A percentile compares a stretch with the other conserved stretches of the same genome.
Evolutionary conservation across 1,140 invertebrate genomes (phyloP).

Genomic region (Pygmarrhopalites habei): DNA sequence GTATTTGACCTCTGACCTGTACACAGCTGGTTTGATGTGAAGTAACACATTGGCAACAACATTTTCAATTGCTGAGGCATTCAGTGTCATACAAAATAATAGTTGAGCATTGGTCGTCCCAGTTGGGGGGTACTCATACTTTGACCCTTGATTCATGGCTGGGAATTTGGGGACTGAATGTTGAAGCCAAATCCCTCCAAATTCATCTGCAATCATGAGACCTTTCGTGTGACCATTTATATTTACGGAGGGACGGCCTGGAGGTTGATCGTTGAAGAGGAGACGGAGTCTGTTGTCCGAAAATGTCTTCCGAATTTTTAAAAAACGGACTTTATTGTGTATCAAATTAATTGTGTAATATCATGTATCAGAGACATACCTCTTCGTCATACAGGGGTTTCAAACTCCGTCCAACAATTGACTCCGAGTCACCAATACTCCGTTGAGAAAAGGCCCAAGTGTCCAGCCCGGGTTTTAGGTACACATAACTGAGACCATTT

Average conservation of each 20-base stretch:
- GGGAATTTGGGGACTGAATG: conserved; percentile 86
- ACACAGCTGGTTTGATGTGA: no score
- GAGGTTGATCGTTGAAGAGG: conserved; percentile 79
- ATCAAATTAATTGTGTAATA: conserved; percentile 28
- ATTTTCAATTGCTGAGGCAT: no score
- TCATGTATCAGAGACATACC: conserved; percentile 19
- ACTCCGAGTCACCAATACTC: no score
- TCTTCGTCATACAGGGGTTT: no score
- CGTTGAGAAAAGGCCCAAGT: not conserved
- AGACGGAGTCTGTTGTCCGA: no score
- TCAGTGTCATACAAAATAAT: conserved; percentile 79
- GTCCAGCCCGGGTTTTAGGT: conserved; percentile 56
- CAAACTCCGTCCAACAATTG: no score
- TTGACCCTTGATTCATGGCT: conserved; percentile 45
- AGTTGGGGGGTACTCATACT: conserved; percentile 65
- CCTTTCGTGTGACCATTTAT: conserved; percentile 76
- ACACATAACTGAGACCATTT: conserved; percentile 62
- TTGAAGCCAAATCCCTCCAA: conserved; percentile 75
- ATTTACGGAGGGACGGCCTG: conserved; percentile 49
- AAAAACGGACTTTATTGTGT: no score
- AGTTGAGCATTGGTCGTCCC: conserved; percentile 73
- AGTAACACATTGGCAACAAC: no score
- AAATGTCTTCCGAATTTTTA: conserved; percentile 13
- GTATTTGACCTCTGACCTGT: no score
- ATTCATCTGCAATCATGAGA: conserved; percentile 61